Evolutionary conservation across 2,888 invertebrate species (phyloP), one percentile per base, ranked within the genome.

Genomic region (Drosophila multiciliata): DNA sequence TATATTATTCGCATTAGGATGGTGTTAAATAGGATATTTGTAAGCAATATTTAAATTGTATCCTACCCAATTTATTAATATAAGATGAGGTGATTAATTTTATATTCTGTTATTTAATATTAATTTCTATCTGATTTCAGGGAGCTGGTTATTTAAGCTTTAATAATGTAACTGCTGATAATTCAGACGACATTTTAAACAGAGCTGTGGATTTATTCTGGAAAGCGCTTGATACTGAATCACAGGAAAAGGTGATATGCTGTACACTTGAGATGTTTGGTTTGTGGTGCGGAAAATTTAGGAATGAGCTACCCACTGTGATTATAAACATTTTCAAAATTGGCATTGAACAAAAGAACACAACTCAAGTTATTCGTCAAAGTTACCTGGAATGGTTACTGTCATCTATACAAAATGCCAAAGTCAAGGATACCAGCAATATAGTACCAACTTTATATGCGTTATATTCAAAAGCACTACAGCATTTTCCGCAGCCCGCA

Each of bases 211-310:
- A 95, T 45, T 95, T 96, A 85, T 96, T 97, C 91, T 94, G 96
- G 33, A 96, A 96, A 91, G 95, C 97, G 49, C 94, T 99, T 49
- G 97, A 97, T 90, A 94, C 95, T 57, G 99, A 99, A 94, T 97
- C 97, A 38, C 98, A 99, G 92, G 99, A 99, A 93, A 97, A 97
- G 90, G 98, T 97, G 1, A 93, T 98, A 61, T 95, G 97, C 75
- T 96, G 95, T 83, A 96, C 97, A 9, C 94, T 98, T 32, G 96
- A 97, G 86, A 96, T 96, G 95, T 95, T 98, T 92, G 94, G 96
- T 9, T 92, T 95, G 32, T 99, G 98, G 99, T 95, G 96, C 58
- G 90, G 92, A 20, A 95, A 96, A 90, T 95, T 96, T 75, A 93
- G 93, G 1, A 94, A 93, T n/a, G 94, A 95, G 73, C 93, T 96